Conservation (phyloP, 2,113 vertebrate genomes). For the Oryzias woworae region DNA sequence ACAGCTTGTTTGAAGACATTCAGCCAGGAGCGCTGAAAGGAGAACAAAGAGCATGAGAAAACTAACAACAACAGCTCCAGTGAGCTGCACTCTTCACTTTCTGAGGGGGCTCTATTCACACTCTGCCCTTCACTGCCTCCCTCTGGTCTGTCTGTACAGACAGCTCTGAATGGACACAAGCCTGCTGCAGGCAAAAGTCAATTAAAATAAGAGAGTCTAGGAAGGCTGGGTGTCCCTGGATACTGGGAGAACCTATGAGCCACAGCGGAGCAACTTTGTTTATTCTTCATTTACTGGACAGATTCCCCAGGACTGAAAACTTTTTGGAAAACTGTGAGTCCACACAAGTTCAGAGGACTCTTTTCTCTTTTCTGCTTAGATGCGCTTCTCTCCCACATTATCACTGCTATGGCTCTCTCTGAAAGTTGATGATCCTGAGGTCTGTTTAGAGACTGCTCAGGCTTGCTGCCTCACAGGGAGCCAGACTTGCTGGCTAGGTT, state of each 20-base stretch:
- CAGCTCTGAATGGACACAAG: constrained; percentile 68
- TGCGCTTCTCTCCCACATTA: constrained; percentile 30
- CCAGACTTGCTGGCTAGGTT: constrained; percentile 74
- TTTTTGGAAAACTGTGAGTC: constrained; percentile 20
- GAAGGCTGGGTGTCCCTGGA: constrained; percentile 61
- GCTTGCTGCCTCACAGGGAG: constrained; percentile 61
- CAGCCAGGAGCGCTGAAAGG: constrained; percentile 55
- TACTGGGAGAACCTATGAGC: constrained; percentile 56
- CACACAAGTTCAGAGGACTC: background rate
- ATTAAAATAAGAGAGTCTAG: constrained; percentile 66
- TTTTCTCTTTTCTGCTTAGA: constrained; percentile 37
- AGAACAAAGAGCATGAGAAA: constrained; percentile 66
- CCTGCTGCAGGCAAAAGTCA: constrained; percentile 73
- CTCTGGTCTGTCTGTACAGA: constrained; percentile 41
- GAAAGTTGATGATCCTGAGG: constrained; percentile 63
- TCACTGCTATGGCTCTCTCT: constrained; percentile 37
- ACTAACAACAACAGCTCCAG: constrained; percentile 64
- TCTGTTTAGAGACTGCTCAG: constrained; percentile 73
- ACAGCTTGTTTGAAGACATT: constrained; percentile 63
- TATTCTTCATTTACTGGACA: constrained; percentile 16
- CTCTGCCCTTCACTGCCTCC: constrained; percentile 21
- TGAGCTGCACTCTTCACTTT: constrained; percentile 55
- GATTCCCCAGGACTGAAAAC: constrained; percentile 16
- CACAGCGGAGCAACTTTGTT: constrained; percentile 51
- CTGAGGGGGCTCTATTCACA: constrained; percentile 57